Base-by-base conservation (phyloP, 2,113 vertebrate genomes). In the Microcebus griseorufus region DNA sequence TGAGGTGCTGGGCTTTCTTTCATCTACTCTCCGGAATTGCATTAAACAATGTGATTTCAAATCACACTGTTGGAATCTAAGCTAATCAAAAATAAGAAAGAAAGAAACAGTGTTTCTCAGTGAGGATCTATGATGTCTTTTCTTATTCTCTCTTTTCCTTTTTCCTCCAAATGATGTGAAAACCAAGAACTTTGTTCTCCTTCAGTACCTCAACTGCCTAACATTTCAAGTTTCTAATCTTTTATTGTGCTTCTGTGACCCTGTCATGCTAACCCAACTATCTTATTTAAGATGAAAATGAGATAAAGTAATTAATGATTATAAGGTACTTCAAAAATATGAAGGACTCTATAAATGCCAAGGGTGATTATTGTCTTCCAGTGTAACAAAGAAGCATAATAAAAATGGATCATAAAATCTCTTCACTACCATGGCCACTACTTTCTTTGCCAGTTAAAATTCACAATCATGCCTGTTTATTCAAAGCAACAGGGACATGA, bases 321-420 rank as follows among this genome's bases (percentile, higher is more conserved):
- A 53, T 42, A 80, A 95, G 94, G 79, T 75, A 53, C 73, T 96
- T 96, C 82, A 79, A 95, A 96, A 96, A 64, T 83, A 86, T 64
- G 91, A 96, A 97, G 85, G 70, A 85, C 48, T 76, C n/a, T 85
- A n/a, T 86, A 95, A 96, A 93, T 86, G 72, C 67, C 81, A 96
- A 83, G 60, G 55, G n/a, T 67, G 37, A 90, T 73, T 90, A 76
- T 94, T 85, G 80, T 79, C 58, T 97, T 97, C 73, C 39, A 93
- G 37, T 94, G 39, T 80, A 93, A 92, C 32, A 39, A 90, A 94
- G 58, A 58, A 82, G 39, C 75, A 79, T 81, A 83, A 95, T 96
- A 96, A 96, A 98, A 96, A 93, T 75, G 48, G 27, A 76, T 98
- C 94, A 70, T 91, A 96, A 97, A 96, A 67, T 93, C 39, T 85